phyloP scores from a whole-genome alignment of 2,113 vertebrate species.

The Erythrolamprus reginae region DNA sequence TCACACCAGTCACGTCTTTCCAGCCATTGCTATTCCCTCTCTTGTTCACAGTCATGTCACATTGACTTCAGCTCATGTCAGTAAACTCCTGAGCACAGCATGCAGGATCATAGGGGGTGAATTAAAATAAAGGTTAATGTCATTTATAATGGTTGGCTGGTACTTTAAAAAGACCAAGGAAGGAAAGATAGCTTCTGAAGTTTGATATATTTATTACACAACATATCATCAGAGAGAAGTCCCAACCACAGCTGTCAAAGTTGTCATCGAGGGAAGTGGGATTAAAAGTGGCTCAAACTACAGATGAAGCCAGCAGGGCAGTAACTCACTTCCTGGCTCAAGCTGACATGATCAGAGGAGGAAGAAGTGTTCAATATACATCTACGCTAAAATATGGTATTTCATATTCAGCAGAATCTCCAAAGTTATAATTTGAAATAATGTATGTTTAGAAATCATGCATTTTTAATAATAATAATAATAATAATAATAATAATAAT shows the following conservation, averaged over 20 bases:
- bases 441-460: neutral
- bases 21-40: constrained; percentile 1
- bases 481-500: too few relatives aligned
- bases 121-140: constrained; percentile 65
- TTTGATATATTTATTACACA: constrained; percentile 52
- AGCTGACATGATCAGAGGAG: neutral
- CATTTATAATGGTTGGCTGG: constrained; percentile 53
- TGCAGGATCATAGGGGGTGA: constrained; percentile 5
- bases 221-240: constrained; percentile 27
- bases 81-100: constrained; percentile 25
- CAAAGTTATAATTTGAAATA: neutral
- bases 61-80: neutral
- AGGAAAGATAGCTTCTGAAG: constrained; percentile 37
- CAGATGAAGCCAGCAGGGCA: neutral
- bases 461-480: too few relatives aligned
- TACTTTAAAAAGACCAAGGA: constrained; percentile 49
- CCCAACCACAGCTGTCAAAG: constrained; percentile 31
- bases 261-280: constrained; percentile 12
- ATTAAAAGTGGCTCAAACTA: neutral
- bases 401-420: neutral
- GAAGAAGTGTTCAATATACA: neutral
- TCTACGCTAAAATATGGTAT: neutral
- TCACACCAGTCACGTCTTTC: neutral
- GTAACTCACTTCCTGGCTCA: neutral
- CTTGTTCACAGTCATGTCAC: constrained; percentile 20